Evolutionary conservation across 2,888 invertebrate genomes (phyloP).

Genomic region (Rambutsinella grinnellia): DNA sequence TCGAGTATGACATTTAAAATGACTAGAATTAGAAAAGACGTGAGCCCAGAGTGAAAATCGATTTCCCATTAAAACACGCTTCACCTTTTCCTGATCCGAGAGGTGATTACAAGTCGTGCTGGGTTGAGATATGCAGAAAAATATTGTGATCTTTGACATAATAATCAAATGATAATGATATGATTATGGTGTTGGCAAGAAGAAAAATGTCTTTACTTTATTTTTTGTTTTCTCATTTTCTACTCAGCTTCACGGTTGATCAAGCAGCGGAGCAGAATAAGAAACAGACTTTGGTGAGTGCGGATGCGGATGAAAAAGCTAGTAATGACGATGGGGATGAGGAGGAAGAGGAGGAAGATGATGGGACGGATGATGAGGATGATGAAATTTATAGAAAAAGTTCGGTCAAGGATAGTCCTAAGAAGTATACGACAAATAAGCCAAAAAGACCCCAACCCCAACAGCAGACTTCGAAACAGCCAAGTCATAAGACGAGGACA

Average conservation of each 20-base stretch:
- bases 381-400: constrained; percentile 15
- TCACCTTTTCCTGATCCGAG: background rate
- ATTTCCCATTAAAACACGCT: too few relatives aligned
- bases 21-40: too few relatives aligned
- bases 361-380: constrained; percentile 29
- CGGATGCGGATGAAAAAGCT: background rate
- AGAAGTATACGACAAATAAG: constrained; percentile 12
- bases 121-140: background rate
- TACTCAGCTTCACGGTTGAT: background rate
- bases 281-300: background rate
- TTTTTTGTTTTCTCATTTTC: background rate
- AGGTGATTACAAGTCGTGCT: background rate
- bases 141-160: background rate
- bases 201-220: too few relatives aligned
- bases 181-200: background rate
- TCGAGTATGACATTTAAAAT: too few relatives aligned
- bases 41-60: too few relatives aligned
- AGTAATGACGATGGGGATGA: constrained; percentile 7
- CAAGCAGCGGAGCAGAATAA: background rate
- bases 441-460: too few relatives aligned
- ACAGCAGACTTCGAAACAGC: too few relatives aligned
- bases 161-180: background rate
- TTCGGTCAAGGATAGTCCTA: constrained; percentile 6
- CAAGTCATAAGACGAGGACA: background rate
- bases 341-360: constrained; percentile 23